Evolutionary conservation across 2,888 invertebrate genomes (phyloP), one percentile per base, ranked within the genome.

Genomic region (Lepidochrysops patricia): DNA sequence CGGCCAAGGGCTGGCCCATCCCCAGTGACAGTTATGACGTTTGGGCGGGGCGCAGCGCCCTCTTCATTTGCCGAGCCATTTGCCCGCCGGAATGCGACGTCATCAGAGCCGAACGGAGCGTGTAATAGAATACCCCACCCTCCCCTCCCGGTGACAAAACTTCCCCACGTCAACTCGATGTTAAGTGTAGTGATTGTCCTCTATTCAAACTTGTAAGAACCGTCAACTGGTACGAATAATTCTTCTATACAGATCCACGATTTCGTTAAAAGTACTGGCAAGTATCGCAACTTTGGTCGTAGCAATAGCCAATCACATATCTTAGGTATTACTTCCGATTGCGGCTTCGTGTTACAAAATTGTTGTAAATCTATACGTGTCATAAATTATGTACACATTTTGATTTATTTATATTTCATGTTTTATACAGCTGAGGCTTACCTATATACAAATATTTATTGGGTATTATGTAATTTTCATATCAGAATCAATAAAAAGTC

Each of bases 21-120:
- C 68, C 68, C 71, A 72, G 76, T 79, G 84, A 81, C 85, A 83
- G 85, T 88, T 88, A 88, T 88, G 88, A 88, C 82, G 77, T 70
- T 70, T 70, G 84, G 88, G 88, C 88, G 88, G 84, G 85, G 73
- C 79, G 72, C 73, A 76, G 82, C 80, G 77, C 82, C 82, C 83
- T 80, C 80, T 88, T 84, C 87, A 87, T 89, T 88, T 87, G 86
- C 79, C 87, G 89, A 85, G 75, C 88, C 88, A 89, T 89, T 88
- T 88, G 85, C 77, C 76, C 74, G 69, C 66, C 70, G 88, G 89
- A 86, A 89, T 89, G 89, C 85, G 79, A 82, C 84, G 88, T 88
- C 89, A 89, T 89, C 88, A 89, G 82, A 70, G 77, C 67, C 69
- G 82, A 87, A 79, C 83, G 83, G 83, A 86, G 81, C 89, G 89